A percentile compares a stretch with the other conserved stretches of the same genome.
Evolutionary conservation across 2,797 vertebrate genomes (phyloP).

Genomic region (Hylomyscus alleni): DNA sequence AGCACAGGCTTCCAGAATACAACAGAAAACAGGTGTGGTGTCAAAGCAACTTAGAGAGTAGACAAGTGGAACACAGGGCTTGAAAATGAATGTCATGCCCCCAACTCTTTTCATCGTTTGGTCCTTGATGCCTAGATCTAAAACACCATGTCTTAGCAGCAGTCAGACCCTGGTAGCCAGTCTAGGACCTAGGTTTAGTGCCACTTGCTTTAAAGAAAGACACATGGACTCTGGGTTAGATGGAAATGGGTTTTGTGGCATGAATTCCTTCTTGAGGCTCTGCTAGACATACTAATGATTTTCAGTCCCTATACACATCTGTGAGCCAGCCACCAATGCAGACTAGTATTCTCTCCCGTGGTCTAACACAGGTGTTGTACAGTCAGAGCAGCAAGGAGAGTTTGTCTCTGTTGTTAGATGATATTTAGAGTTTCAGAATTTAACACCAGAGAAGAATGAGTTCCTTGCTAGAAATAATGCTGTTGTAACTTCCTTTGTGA

Average conservation of each 20-base stretch:
- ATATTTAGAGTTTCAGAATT: background rate
- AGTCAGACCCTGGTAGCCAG: background rate
- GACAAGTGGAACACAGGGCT: conserved; percentile 81
- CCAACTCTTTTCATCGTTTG: conserved; percentile 70
- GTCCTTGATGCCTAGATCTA: conserved; percentile 34
- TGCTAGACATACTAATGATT: background rate
- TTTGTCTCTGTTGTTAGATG: background rate
- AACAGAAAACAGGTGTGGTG: conserved; percentile 85
- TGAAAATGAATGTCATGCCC: conserved; percentile 77
- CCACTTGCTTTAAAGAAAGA: background rate
- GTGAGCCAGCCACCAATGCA: too few species aligned
- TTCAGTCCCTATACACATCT: background rate
- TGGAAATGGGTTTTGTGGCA: background rate
- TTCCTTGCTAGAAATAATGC: background rate
- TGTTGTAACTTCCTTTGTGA: background rate
- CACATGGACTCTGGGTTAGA: background rate
- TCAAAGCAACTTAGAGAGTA: conserved; percentile 85
- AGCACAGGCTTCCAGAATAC: too few species aligned
- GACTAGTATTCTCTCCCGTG: background rate
- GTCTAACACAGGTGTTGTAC: background rate
- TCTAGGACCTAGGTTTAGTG: background rate
- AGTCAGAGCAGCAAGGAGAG: background rate
- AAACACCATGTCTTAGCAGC: conserved; percentile 14
- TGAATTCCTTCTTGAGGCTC: background rate
- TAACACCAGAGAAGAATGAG: conserved; percentile 41